These are phyloP conservation scores for Tinea pellionella DNA, from an alignment of 2,888 invertebrate species.

Conservation along the genomic window DNA sequence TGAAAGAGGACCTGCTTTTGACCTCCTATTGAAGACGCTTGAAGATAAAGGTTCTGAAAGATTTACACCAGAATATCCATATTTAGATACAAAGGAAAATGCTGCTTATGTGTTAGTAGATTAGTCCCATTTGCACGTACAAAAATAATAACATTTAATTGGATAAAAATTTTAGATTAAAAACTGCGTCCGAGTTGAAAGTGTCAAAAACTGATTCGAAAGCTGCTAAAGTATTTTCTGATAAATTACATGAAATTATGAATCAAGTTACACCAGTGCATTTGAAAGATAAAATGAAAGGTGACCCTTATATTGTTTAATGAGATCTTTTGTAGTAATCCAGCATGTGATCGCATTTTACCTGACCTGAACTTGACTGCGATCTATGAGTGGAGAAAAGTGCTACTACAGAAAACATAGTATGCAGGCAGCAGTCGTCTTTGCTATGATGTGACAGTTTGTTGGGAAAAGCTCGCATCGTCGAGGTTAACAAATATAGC, in stretches of 20 bases:
- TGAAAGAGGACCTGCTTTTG: slow-evolving; percentile 49
- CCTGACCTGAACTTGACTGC: too few species aligned
- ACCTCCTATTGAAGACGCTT: slow-evolving; percentile 34
- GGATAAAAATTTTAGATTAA: slow-evolving; percentile 27
- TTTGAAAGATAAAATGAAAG: slow-evolving; percentile 31
- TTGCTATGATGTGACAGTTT: too few species aligned
- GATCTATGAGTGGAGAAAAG: too few species aligned
- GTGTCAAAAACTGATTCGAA: slow-evolving; percentile 27
- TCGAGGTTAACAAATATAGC: too few species aligned
- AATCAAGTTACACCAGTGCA: slow-evolving; percentile 31
- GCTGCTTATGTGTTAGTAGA: slow-evolving; percentile 36
- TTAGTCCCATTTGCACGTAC: not conserved
- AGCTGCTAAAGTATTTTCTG: slow-evolving; percentile 25
- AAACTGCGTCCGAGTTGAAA: slow-evolving; percentile 40
- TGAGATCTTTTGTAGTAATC: too few species aligned
- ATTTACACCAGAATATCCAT: slow-evolving; percentile 29
- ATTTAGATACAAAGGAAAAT: slow-evolving; percentile 26
- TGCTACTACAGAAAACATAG: too few species aligned
- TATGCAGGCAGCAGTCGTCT: too few species aligned
- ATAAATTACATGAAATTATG: slow-evolving; percentile 30
- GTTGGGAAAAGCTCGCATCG: too few species aligned
- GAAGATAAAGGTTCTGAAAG: slow-evolving; percentile 26
- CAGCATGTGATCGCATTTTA: too few species aligned
- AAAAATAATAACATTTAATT: not conserved
- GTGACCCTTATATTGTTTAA: slow-evolving; percentile 21